phyloP scores from a whole-genome alignment of 2,797 vertebrate species.

The Rhincodon typus region DNA sequence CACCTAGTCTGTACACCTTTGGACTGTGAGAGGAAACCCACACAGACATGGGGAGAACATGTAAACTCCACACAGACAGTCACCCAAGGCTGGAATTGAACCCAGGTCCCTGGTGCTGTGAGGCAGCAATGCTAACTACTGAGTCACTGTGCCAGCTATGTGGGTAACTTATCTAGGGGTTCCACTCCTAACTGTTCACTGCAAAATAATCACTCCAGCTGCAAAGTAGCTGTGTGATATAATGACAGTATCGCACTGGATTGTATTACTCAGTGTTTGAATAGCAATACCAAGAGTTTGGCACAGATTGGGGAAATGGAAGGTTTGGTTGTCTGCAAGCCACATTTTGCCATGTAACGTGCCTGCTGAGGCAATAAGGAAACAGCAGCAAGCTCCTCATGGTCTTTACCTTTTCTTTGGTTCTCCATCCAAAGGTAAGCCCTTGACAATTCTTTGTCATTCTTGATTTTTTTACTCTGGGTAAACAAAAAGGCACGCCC shows the following conservation, averaged over 20 bases:
- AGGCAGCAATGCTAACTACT: no score
- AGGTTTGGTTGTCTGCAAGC: background rate
- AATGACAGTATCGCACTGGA: background rate
- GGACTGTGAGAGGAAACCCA: no score
- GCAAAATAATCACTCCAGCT: background rate
- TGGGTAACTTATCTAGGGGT: background rate
- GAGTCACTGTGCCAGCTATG: background rate
- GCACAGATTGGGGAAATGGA: background rate
- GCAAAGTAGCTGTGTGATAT: background rate
- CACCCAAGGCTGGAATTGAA: no score
- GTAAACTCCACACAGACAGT: no score
- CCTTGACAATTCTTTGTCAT: no score
- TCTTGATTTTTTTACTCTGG: no score
- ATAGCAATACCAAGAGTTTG: background rate
- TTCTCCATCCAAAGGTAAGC: no score
- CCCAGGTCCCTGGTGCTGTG: no score
- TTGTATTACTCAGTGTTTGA: background rate
- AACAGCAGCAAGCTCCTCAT: background rate
- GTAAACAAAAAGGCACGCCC: no score
- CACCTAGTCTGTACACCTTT: no score
- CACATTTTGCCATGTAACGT: background rate
- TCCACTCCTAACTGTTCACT: background rate
- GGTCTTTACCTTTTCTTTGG: background rate
- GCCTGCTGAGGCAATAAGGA: background rate
- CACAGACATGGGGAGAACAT: no score